phyloP scores from a whole-genome alignment of 1,140 invertebrate species.

The Caenorhabditis elegans region DNA sequence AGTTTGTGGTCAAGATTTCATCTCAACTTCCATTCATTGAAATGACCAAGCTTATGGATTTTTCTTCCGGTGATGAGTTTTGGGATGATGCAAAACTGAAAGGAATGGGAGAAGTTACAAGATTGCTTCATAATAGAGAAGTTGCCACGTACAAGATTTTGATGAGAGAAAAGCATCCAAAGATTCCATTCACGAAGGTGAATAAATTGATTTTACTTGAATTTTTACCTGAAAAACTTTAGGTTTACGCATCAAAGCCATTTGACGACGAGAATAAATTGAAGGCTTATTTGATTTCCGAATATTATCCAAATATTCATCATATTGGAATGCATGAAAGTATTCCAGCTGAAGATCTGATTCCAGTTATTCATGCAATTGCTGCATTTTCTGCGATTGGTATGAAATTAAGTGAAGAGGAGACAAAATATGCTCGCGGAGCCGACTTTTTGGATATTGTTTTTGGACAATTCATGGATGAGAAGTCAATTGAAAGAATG shows the following conservation, averaged over 20 bases:
- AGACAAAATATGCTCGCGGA: not conserved
- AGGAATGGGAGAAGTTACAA: not conserved
- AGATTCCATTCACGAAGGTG: constrained; percentile 21
- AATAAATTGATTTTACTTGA: no score
- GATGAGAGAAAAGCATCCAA: not conserved
- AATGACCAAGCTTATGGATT: constrained; percentile 5
- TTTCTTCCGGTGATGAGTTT: not conserved
- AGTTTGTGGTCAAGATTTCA: constrained; percentile 32
- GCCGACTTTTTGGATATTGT: not conserved
- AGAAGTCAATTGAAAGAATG: not conserved
- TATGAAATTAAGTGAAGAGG: not conserved
- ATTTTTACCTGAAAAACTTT: not conserved
- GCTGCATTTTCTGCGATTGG: not conserved
- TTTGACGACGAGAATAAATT: constrained; percentile 30
- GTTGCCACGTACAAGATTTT: constrained; percentile 24
- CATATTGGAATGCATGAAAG: constrained; percentile 14
- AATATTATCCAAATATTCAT: not conserved
- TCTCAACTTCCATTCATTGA: constrained; percentile 5
- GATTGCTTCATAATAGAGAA: constrained; percentile 26
- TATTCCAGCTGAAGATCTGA: not conserved
- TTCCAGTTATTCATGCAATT: not conserved
- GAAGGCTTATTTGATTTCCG: constrained; percentile 10
- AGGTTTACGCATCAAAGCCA: not conserved
- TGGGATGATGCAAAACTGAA: constrained; percentile 4
- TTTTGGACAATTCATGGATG: constrained; percentile 1